A percentile compares a stretch with the other conserved stretches of the same genome.
Evolutionary conservation across 2,113 vertebrate species (phyloP).

Genomic region (Pseudorectes ferrugineus): DNA sequence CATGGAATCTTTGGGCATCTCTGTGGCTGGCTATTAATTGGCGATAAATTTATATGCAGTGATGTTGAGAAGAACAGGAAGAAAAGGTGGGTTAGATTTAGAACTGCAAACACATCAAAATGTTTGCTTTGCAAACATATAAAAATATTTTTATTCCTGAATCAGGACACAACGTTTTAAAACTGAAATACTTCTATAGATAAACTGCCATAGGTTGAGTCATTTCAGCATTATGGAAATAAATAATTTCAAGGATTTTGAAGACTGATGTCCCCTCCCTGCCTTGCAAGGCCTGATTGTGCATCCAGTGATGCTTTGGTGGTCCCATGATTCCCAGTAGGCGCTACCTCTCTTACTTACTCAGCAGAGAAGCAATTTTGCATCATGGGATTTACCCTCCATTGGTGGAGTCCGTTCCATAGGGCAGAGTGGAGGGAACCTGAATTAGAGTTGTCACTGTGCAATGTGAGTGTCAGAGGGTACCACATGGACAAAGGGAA

Average conservation of each 20-base stretch:
- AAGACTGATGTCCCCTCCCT: not conserved
- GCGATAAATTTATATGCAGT: not conserved
- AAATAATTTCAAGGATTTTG: not conserved
- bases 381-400: not conserved
- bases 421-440: not conserved
- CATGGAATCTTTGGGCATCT: not conserved
- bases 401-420: fast-evolving
- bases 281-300: not conserved
- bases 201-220: not conserved
- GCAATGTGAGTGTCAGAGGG: not conserved
- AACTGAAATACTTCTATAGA: not conserved
- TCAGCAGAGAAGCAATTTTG: not conserved
- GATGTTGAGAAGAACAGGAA: not conserved
- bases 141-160: not conserved
- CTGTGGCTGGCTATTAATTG: not conserved
- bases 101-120: not conserved
- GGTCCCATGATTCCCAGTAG: not conserved
- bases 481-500: not conserved
- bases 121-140: not conserved
- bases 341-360: not conserved
- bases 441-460: not conserved
- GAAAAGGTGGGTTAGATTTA: not conserved
- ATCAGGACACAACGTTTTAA: not conserved
- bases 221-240: not conserved
- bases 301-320: not conserved